Base-by-base conservation (phyloP, 2,888 invertebrate species). In the Dusona sp. region DNA sequence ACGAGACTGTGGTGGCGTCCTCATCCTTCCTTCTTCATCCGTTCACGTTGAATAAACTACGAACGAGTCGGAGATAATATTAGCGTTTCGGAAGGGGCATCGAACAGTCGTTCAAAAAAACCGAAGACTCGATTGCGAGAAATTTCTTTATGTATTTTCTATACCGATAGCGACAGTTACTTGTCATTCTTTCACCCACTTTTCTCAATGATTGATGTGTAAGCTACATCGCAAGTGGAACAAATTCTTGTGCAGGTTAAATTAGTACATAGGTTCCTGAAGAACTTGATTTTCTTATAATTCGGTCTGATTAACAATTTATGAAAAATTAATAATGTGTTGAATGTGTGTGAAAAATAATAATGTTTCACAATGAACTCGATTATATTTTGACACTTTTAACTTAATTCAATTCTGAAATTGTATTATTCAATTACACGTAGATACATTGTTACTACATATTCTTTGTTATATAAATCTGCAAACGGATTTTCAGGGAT, bases 11-110 rank as follows among this genome's bases (percentile, higher is more conserved):
- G 72, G 22, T 61, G 65, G 70, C 77, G 73, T 73, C 29, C 57
- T 54, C 73, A 57, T n/a, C 79, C 38, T 65, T 72, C 45, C 74
- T 64, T 82, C 65, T 68, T 83, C 83, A n/a, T 79, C 72, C 77
- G 45, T 16, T 16, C 83, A n/a, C 86, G 70, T 79, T 86, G 83
- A 83, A 83, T 83, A 83, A 86, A 83, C 83, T 61, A 77, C 67
- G 65, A 29, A 57, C 74, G 42, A 73, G 79, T 77, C 82, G 80
- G 85, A 83, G 67, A 83, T 85, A 87, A 87, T 85, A 87, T 83
- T 85, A 83, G 77, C 86, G 78, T 85, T 87, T 83, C 78, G 36
- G 22, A 33, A 70, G 45, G 79, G 33, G 57, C 61, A 13, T 83
- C 48, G 29, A 48, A 36, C 19, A 29, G 38, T 48, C 29, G 51